These are phyloP conservation scores for Diorhabda elongata DNA, from an alignment of 1,140 invertebrate species.

Conservation along the genomic window DNA sequence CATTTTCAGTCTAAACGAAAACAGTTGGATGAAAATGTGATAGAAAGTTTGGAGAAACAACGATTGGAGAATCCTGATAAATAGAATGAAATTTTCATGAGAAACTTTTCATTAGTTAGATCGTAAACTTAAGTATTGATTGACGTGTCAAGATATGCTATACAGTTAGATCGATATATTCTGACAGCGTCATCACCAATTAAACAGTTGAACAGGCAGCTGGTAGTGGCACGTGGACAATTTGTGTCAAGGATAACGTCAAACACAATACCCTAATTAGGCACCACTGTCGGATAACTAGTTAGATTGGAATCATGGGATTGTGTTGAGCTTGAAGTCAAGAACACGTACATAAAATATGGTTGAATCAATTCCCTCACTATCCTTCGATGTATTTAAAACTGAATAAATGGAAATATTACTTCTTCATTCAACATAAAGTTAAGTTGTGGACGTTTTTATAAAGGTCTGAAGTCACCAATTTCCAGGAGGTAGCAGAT, in stretches of 20 bases:
- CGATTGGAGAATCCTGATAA: too few relatives aligned
- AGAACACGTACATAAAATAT: not conserved
- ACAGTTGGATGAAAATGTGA: too few relatives aligned
- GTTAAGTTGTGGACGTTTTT: too few relatives aligned
- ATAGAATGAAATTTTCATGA: too few relatives aligned
- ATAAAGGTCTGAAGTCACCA: not conserved
- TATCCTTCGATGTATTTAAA: not conserved
- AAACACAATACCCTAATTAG: slow-evolving; percentile 20
- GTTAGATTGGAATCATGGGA: slow-evolving; percentile 19
- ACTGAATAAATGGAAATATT: too few relatives aligned
- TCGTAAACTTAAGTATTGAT: too few relatives aligned
- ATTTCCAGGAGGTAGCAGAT: not conserved
- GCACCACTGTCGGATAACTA: slow-evolving; percentile 19
- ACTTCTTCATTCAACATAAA: too few relatives aligned
- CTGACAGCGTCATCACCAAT: not conserved
- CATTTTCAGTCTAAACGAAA: too few relatives aligned
- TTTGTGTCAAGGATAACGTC: slow-evolving; percentile 18
- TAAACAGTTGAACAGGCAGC: slow-evolving; percentile 6
- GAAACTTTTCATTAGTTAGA: too few relatives aligned
- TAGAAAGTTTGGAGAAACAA: too few relatives aligned
- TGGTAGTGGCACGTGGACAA: slow-evolving; percentile 11
- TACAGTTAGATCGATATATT: too few relatives aligned
- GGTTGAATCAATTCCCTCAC: not conserved
- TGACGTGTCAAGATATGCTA: too few relatives aligned
- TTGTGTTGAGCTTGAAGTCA: not conserved